Evolutionary conservation across 2,888 invertebrate genomes (phyloP), one percentile per base, ranked within the genome.

Genomic region (Stictocephala bisonia): DNA sequence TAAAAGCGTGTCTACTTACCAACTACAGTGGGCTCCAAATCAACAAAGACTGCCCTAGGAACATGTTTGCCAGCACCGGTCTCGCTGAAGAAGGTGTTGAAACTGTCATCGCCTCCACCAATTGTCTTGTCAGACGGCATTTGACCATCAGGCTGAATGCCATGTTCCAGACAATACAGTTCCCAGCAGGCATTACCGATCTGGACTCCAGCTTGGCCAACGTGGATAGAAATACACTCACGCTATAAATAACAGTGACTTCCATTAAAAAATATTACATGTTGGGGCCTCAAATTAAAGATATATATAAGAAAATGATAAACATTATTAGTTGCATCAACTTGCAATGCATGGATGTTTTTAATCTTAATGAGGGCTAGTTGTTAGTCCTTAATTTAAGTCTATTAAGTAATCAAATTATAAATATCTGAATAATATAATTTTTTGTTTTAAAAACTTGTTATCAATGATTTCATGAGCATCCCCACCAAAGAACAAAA

Each of bases 21-120:
- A 77, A 97, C 96, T 81, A 97, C 97, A 79, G 97, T 97, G 75
- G 97, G 97, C 86, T 97, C 97, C 84, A 98, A 87, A 85, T 98
- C 97, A 11, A 97, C 96, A 82, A 97, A 97, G 72, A 97, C 95
- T 48, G 93, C 96, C 80, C 97, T 88, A 64, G 97, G 97, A 11
- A 97, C 97, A 83, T 98, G 97, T 83, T 97, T 97, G 82, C 97
- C 97, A 50, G 95, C 93, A 70, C 95, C 95, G 73, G 97, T 97
- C 86, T 97, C 97, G 81, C 92, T 92, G 89, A 94, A 94, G 89
- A 94, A 94, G 72, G 94, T 97, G 87, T 96, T 97, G 88, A 96
- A 97, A 75, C 94, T 95, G 86, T 96, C 96, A 83, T 97, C 97
- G 73, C 94, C 93, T 77, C 93, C 93, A 66, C 95, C 95, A 78